phyloP scores from a whole-genome alignment of 2,888 invertebrate species.

The Tricholauxania praeusta region DNA sequence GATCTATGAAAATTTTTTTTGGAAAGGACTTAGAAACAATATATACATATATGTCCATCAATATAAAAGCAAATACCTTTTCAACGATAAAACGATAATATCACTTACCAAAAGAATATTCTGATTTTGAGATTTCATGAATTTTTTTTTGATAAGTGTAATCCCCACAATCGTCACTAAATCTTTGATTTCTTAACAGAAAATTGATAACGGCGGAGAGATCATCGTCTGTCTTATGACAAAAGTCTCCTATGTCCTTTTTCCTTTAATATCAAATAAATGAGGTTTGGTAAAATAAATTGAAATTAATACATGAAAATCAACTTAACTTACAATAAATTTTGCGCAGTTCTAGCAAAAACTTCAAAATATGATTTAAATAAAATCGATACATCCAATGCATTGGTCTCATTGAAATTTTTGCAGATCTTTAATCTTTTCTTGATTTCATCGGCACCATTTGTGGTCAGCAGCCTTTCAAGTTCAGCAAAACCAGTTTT shows the following conservation, averaged over 20 bases:
- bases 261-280: slow-evolving; percentile 42
- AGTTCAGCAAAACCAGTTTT: slow-evolving; percentile 59
- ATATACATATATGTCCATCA: too few relatives aligned
- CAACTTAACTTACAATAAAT: slow-evolving; percentile 54
- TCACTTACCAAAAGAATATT: too few relatives aligned
- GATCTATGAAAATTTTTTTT: too few relatives aligned
- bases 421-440: slow-evolving; percentile 62
- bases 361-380: slow-evolving; percentile 60
- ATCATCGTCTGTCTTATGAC: slow-evolving; percentile 52
- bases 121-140: too few relatives aligned
- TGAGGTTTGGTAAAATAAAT: not conserved
- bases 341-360: slow-evolving; percentile 53
- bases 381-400: slow-evolving; percentile 61
- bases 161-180: too few relatives aligned
- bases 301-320: too few relatives aligned
- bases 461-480: slow-evolving; percentile 56
- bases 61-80: too few relatives aligned
- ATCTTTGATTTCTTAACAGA: slow-evolving; percentile 29
- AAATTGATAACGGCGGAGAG: slow-evolving; percentile 57
- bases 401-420: slow-evolving; percentile 57
- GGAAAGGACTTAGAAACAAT: too few relatives aligned
- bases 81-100: slow-evolving; percentile 26
- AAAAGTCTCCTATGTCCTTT: slow-evolving; percentile 48
- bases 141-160: too few relatives aligned
- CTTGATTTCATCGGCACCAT: slow-evolving; percentile 56